A percentile compares a stretch with the other conserved stretches of the same genome.
Conservation (phyloP, 2,797 vertebrate genomes). For the Melanotaenia trifasciata region DNA sequence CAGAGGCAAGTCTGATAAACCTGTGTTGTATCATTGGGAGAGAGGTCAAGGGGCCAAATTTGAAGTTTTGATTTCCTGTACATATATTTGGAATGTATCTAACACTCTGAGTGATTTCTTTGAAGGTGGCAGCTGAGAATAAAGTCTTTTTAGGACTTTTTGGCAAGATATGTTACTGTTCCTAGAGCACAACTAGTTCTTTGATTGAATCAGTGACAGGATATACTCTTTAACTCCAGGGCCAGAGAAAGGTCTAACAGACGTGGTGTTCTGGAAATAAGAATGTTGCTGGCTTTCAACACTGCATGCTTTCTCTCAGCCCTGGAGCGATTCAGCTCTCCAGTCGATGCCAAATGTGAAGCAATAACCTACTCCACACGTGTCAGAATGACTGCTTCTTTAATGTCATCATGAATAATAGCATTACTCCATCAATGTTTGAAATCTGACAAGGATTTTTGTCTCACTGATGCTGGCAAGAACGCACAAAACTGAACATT, state of each 20-base stretch:
- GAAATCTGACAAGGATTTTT: conserved; percentile 30
- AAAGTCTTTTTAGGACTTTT: conserved; percentile 37
- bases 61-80: conserved; percentile 44
- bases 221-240: conserved; percentile 36
- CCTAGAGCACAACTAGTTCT: conserved; percentile 31
- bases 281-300: conserved; percentile 37
- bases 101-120: conserved; percentile 19
- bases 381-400: conserved; percentile 40
- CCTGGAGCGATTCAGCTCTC: conserved; percentile 22
- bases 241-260: conserved; percentile 37
- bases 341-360: conserved; percentile 33
- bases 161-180: conserved; percentile 30
- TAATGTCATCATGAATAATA: conserved; percentile 25
- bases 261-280: conserved; percentile 32
- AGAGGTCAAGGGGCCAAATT: conserved; percentile 13
- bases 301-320: conserved; percentile 34
- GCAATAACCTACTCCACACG: conserved; percentile 17
- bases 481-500: conserved; percentile 22
- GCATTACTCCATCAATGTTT: conserved; percentile 12
- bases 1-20: conserved; percentile 42
- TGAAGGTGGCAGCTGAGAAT: conserved; percentile 23
- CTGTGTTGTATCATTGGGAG: conserved; percentile 10
- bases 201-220: conserved; percentile 17
- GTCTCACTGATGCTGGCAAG: conserved; percentile 5
- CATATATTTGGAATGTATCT: conserved; percentile 3